Conservation (phyloP, 2,797 vertebrate species). For the Amblyraja radiata region DNA sequence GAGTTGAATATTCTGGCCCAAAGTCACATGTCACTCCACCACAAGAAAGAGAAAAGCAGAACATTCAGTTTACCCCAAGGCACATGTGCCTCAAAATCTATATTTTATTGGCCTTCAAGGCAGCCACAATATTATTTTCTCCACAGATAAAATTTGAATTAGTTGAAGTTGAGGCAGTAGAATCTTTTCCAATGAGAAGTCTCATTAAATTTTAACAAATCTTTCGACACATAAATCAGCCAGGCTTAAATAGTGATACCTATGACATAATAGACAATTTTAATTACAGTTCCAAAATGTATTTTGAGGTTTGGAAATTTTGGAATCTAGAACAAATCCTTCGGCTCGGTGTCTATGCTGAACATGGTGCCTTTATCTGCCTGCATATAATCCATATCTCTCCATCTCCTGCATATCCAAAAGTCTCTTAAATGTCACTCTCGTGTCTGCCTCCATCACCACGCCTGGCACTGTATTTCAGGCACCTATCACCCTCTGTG, state of each 20-base stretch:
- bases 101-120: not conserved
- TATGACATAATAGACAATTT: not conserved
- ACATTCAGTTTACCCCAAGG: constrained; percentile 1
- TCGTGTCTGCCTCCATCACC: too few species aligned
- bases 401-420: too few species aligned
- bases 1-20: too few species aligned
- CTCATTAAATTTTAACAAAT: not conserved
- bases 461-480: too few species aligned
- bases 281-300: not conserved
- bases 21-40: not conserved
- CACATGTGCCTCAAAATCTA: not conserved
- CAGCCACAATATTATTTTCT: not conserved
- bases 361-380: too few species aligned
- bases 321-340: not conserved
- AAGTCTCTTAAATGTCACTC: too few species aligned
- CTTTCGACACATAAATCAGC: not conserved
- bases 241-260: not conserved
- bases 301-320: not conserved
- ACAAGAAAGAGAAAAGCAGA: not conserved
- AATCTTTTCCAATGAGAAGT: not conserved
- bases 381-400: too few species aligned
- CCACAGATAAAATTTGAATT: not conserved
- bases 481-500: too few species aligned
- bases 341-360: too few species aligned
- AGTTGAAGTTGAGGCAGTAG: not conserved